A percentile compares a stretch with the other conserved stretches of the same genome.
Conservation (phyloP, 2,888 invertebrate genomes). For the Archips xylosteana region DNA sequence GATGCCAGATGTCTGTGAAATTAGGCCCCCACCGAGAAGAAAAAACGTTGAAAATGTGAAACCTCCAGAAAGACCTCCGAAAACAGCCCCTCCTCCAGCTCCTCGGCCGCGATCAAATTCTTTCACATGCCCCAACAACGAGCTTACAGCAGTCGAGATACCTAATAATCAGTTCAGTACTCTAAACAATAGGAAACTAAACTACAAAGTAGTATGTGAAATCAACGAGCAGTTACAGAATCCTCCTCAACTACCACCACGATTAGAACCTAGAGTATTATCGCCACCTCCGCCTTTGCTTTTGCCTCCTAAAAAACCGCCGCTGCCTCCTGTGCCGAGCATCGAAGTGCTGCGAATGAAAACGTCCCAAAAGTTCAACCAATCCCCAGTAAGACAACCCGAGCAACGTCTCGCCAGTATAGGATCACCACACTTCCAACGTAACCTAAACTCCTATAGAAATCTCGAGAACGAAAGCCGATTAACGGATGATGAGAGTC, state of each 20-base stretch:
- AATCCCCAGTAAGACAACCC: slow-evolving; percentile 73
- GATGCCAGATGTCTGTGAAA: slow-evolving; percentile 79
- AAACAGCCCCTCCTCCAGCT: slow-evolving; percentile 81
- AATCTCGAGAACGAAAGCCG: slow-evolving; percentile 84
- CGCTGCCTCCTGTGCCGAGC: slow-evolving; percentile 89
- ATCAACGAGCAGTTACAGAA: slow-evolving; percentile 72
- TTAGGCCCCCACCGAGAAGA: slow-evolving; percentile 88
- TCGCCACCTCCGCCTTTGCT: slow-evolving; percentile 83
- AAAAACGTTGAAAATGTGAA: slow-evolving; percentile 82
- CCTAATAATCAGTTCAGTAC: slow-evolving; percentile 77
- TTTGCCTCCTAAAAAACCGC: slow-evolving; percentile 89
- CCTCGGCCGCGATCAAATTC: slow-evolving; percentile 86
- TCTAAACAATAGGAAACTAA: slow-evolving; percentile 75
- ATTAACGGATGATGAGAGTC: slow-evolving; percentile 68
- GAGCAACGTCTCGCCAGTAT: slow-evolving; percentile 86
- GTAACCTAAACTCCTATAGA: slow-evolving; percentile 85
- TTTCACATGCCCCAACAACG: slow-evolving; percentile 78
- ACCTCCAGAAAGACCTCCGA: slow-evolving; percentile 90
- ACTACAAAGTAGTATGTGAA: slow-evolving; percentile 78
- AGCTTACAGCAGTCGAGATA: slow-evolving; percentile 75
- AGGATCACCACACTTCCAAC: slow-evolving; percentile 87
- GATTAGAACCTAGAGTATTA: slow-evolving; percentile 70
- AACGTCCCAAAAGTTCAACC: slow-evolving; percentile 70
- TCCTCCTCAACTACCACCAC: slow-evolving; percentile 85
- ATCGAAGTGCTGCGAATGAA: slow-evolving; percentile 86